Percentiles rank a stretch among this genome's conserved stretches.
phyloP scores from a whole-genome alignment of 2,888 invertebrate species.

The Drosophila barbarae region DNA sequence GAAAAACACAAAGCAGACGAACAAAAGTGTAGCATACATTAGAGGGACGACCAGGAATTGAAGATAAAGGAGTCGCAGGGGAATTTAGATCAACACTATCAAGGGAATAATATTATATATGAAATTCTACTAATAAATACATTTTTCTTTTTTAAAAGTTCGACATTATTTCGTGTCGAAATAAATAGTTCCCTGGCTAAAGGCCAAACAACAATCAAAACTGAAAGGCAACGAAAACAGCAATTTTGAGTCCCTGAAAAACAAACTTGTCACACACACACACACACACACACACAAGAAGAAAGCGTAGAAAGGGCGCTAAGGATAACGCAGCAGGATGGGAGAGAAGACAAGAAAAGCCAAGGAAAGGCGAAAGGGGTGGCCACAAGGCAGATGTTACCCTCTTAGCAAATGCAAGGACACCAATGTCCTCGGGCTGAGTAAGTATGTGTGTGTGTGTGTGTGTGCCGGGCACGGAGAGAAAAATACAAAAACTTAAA shows the following conservation, averaged over 20 bases:
- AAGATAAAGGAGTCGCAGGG: too few relatives aligned
- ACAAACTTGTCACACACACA: constrained; percentile 9
- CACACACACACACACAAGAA: constrained; percentile 3
- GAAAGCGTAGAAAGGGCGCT: constrained; percentile 21
- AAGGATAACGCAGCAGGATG: constrained; percentile 2
- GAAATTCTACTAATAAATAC: not conserved
- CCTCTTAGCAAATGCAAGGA: constrained; percentile 37
- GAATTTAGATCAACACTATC: not conserved
- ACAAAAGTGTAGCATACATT: constrained; percentile 39
- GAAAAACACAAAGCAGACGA: not conserved
- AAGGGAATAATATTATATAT: not conserved
- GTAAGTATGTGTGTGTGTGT: constrained; percentile 10
- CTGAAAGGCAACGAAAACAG: constrained; percentile 17
- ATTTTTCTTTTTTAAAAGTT: too few relatives aligned
- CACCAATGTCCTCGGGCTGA: constrained; percentile 27
- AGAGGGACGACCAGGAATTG: not conserved
- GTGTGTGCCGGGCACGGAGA: constrained; percentile 6
- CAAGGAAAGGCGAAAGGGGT: not conserved
- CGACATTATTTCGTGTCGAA: not conserved
- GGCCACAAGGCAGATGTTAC: constrained; percentile 35
- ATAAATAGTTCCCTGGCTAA: not conserved
- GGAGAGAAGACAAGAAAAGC: not conserved
- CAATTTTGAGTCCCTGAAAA: constrained; percentile 24
- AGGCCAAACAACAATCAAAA: constrained; percentile 11
- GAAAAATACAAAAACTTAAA: not conserved